These are phyloP conservation scores for Sebastes itinus DNA, from an alignment of 2,797 vertebrate species.

Conservation along the genomic window DNA sequence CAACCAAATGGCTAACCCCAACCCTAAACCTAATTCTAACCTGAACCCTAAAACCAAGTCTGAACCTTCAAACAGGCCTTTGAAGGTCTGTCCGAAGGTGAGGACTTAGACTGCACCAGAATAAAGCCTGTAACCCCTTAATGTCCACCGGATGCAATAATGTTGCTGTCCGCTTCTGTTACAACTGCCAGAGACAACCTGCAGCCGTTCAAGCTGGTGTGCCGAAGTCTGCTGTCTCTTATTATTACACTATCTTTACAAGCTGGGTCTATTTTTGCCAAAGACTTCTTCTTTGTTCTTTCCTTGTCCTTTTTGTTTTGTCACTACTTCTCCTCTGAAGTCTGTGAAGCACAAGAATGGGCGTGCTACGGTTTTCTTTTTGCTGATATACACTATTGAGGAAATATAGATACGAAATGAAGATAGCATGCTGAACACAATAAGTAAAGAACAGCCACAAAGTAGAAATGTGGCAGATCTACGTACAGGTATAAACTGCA, in stretches of 20 bases:
- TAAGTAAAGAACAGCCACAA: not conserved
- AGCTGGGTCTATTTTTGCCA: not conserved
- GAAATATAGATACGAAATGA: not conserved
- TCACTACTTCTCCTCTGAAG: not conserved
- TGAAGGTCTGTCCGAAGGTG: too few species aligned
- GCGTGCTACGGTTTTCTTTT: not conserved
- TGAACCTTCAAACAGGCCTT: too few species aligned
- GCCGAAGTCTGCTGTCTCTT: not conserved
- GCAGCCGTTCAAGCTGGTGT: not conserved
- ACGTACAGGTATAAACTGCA: conserved; percentile 6
- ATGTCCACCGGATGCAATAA: conserved; percentile 15
- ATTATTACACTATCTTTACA: not conserved
- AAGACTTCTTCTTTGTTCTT: too few species aligned
- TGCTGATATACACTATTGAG: not conserved
- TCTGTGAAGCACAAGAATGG: not conserved
- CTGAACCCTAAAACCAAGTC: too few species aligned
- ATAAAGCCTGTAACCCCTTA: not conserved
- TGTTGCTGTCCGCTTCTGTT: not conserved
- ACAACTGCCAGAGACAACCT: conserved; percentile 6
- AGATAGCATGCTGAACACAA: not conserved
- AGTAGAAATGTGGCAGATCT: not conserved
- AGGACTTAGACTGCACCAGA: not conserved
- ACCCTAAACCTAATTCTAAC: too few species aligned
- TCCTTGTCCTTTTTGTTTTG: not conserved
- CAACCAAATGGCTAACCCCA: too few species aligned